Percentiles rank a stretch among this genome's conserved stretches.
Evolutionary conservation across 2,113 vertebrate genomes (phyloP).

Genomic region (Malaclemys terrapin): DNA sequence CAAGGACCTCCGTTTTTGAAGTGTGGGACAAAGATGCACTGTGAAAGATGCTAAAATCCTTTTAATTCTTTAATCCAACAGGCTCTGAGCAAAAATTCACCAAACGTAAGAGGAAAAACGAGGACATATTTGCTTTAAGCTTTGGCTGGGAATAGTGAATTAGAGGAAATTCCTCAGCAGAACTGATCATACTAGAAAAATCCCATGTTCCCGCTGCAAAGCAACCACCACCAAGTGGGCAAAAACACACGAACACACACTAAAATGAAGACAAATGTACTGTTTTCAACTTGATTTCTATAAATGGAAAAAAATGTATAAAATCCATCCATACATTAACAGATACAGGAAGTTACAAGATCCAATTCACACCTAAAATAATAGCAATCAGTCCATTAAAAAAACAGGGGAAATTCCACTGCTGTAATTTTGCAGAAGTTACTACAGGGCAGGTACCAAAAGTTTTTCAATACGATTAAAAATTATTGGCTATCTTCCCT

Average conservation of each 20-base stretch:
- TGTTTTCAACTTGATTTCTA: constrained; percentile 66
- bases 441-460: constrained; percentile 23
- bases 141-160: constrained; percentile 51
- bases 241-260: neutral
- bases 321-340: constrained; percentile 67
- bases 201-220: neutral
- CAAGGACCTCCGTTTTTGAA: neutral
- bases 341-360: constrained; percentile 74
- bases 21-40: neutral
- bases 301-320: constrained; percentile 64
- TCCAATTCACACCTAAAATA: constrained; percentile 61
- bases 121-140: constrained; percentile 37
- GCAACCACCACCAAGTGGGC: neutral
- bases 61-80: constrained; percentile 50
- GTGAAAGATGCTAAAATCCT: constrained; percentile 18
- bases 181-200: constrained; percentile 4
- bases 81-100: neutral
- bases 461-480: constrained; percentile 27
- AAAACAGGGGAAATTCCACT: constrained; percentile 45
- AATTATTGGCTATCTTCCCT: constrained; percentile 47
- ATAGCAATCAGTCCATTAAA: constrained; percentile 50
- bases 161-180: constrained; percentile 61
- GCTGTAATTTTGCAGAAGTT: neutral
- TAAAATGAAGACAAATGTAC: constrained; percentile 53
- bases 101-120: constrained; percentile 5